Base-by-base conservation (phyloP, 2,797 vertebrate genomes). In the Semaprochilodus insignis region DNA sequence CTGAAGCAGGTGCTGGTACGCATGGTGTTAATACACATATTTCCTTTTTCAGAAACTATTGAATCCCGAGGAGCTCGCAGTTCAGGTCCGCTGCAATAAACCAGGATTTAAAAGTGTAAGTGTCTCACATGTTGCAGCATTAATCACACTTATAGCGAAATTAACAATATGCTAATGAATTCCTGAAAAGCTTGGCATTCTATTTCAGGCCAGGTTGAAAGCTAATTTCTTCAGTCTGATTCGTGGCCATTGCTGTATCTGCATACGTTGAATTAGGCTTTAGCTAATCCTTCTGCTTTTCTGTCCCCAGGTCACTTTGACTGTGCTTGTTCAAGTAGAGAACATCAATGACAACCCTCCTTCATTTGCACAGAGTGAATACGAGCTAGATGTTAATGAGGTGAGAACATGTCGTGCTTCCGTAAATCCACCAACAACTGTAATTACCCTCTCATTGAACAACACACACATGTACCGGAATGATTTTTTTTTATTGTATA, bases 321-420 rank as follows among this genome's bases (percentile, higher is more conserved):
- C 89, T 0, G 89, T 96, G 0, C 91, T 93, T 2, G 91, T 96
- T 67, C 77, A 91, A 74, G 90, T 95, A 0, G 88, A 92, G 60
- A 94, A 96, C 34, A 89, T 95, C n/a, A 96, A 96, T 13, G 95
- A 96, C 40, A 95, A 96, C 88, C 91, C 93, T 27, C 95, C 95
- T 0, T 91, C 90, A 86, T 96, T 96, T 83, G 89, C 75, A 0
- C 90, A 93, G 25, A 92, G 78, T 84, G 91, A 92, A 88, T 96
- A 93, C 19, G 59, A 85, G 0, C 86, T 96, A 23, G 89, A 94
- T 0, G 90, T 95, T 79, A 93, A 95, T n/a, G 95, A 96, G 94
- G 95, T 95, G 81, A 92, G 91, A 19, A 11, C 0, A 11, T 69
- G 21, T 17, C 1, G 1, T 52, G 21, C 4, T 15, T 16, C 15